A percentile compares a stretch with the other conserved stretches of the same genome.
These are phyloP conservation scores for Babyrousa celebensis DNA, from an alignment of 2,797 vertebrate species.

Conservation along the genomic window DNA sequence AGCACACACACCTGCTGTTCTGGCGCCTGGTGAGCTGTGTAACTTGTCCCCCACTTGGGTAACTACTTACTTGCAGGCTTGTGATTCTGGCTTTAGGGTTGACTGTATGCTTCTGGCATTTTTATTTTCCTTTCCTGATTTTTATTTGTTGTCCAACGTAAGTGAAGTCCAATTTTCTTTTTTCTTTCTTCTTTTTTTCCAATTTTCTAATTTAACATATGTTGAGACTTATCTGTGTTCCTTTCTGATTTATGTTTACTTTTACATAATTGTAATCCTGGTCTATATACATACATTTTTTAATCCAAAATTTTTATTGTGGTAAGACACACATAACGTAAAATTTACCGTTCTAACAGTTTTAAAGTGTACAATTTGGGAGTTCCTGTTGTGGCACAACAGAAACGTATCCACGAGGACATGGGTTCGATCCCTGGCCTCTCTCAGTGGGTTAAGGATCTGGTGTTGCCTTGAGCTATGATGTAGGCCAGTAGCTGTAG, in stretches of 20 bases:
- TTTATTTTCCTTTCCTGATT: conserved; percentile 67
- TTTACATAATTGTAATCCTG: conserved; percentile 50
- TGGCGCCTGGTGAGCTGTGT: conserved; percentile 44
- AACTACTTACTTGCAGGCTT: conserved; percentile 36
- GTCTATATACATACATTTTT: neutral
- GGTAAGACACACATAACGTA: conserved; percentile 31
- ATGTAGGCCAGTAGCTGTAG: too few species aligned
- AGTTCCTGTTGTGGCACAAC: too few species aligned
- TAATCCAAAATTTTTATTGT: conserved; percentile 5
- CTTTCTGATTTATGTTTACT: conserved; percentile 61
- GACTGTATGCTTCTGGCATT: conserved; percentile 17
- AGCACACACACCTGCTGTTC: conserved; percentile 76
- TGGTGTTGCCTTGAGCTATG: too few species aligned
- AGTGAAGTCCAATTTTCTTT: conserved; percentile 47
- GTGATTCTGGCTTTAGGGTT: conserved; percentile 48
- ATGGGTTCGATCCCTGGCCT: too few species aligned
- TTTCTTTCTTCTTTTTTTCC: too few species aligned
- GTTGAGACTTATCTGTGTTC: conserved; percentile 55
- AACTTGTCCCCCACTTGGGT: conserved; percentile 12
- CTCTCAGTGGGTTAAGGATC: too few species aligned
- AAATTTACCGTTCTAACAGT: neutral
- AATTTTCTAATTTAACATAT: conserved; percentile 50
- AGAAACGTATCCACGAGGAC: too few species aligned
- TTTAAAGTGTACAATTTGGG: neutral
- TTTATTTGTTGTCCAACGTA: conserved; percentile 60